These are phyloP conservation scores for Bembecia ichneumoniformis DNA, from an alignment of 2,888 invertebrate species.

Conservation along the genomic window DNA sequence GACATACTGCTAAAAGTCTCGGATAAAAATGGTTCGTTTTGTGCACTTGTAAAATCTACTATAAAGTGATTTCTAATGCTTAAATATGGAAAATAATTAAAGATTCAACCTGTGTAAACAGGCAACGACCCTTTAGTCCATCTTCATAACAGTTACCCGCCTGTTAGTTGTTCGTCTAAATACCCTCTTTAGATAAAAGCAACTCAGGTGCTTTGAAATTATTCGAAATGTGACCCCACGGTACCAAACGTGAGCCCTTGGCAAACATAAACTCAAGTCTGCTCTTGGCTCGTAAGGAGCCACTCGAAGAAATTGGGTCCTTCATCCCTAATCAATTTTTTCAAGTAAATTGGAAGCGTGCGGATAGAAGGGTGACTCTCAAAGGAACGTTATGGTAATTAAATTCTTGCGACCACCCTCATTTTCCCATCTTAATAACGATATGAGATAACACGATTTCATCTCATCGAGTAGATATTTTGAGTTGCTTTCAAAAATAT, in stretches of 20 bases:
- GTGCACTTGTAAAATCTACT: no score
- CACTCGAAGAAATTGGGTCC: slow-evolving; percentile 10
- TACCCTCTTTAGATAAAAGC: slow-evolving; percentile 17
- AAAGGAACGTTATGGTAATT: neutral
- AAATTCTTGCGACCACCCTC: neutral
- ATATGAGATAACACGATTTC: no score
- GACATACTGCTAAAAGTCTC: no score
- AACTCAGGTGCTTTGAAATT: slow-evolving; percentile 11
- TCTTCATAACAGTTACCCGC: neutral
- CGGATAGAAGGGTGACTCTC: neutral
- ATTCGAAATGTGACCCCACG: slow-evolving; percentile 13
- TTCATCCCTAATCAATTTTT: slow-evolving; percentile 18
- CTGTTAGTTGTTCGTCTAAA: slow-evolving; percentile 4
- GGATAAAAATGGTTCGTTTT: no score
- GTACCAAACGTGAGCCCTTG: neutral
- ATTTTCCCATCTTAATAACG: no score
- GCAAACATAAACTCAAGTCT: slow-evolving; percentile 11
- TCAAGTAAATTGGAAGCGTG: slow-evolving; percentile 12
- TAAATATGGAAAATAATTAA: no score
- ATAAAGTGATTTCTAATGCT: no score
- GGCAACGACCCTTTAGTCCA: neutral
- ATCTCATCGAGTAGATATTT: no score
- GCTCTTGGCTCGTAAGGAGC: slow-evolving; percentile 11
- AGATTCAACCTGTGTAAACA: no score
- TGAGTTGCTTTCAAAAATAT: no score